Conservation (phyloP, 2,888 invertebrate species). For the Pseudococcus viburni region DNA sequence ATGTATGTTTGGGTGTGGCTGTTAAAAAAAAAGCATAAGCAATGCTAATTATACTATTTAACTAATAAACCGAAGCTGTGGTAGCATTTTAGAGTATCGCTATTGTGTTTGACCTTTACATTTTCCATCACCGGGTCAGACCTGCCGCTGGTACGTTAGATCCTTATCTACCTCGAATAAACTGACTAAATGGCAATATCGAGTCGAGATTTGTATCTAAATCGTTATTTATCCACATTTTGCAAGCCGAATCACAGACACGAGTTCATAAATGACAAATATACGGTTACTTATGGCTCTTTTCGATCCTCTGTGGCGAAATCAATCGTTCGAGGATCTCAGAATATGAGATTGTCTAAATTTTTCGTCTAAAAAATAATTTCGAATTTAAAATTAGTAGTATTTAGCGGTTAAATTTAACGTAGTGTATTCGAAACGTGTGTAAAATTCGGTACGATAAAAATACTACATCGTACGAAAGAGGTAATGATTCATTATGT, state of each 20-base stretch:
- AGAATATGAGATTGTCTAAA: background rate
- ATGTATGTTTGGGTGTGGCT: background rate
- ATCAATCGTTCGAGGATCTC: background rate
- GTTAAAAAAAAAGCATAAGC: background rate
- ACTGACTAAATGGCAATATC: background rate
- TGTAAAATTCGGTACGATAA: background rate
- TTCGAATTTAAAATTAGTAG: background rate
- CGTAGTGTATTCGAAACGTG: background rate
- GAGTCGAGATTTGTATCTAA: conserved; percentile 14
- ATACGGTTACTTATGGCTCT: background rate
- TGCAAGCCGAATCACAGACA: background rate
- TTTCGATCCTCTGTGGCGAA: background rate
- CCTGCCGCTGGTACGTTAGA: conserved; percentile 32
- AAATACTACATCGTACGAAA: conserved; percentile 23
- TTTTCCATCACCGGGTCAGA: conserved; percentile 22
- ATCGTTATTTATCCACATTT: background rate
- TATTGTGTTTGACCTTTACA: conserved; percentile 52
- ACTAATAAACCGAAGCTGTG: background rate
- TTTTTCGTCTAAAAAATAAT: conserved; percentile 10
- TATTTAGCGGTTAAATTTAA: conserved; percentile 18
- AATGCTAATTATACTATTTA: background rate
- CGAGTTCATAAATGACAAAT: background rate
- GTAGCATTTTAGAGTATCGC: background rate
- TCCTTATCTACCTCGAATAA: background rate
- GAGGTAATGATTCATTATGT: conserved; percentile 34